Base-by-base conservation (phyloP, 2,113 vertebrate genomes). In the Catharus minimus region DNA sequence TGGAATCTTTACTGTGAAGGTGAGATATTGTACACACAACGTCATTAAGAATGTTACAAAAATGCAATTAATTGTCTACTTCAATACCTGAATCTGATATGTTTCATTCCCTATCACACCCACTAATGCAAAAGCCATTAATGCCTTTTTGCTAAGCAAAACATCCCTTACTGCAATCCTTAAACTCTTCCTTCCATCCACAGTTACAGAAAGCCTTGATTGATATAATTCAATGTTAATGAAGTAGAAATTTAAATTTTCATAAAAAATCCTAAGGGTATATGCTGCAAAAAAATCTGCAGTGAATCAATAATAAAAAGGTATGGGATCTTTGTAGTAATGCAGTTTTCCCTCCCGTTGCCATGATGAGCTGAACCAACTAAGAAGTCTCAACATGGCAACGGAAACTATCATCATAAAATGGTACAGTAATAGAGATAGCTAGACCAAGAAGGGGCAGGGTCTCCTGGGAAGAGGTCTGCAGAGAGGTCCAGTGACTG, bases 361-460 rank as follows among this genome's bases (percentile, higher is more conserved):
- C 99, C 99, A 98, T 73, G 98, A 97, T 97, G 97, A 97, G 97
- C 96, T 97, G 97, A 82, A 91, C 90, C 95, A 97, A 96, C 14
- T 3, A 28, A 52, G 64, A 95, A 96, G 95, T 77, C 76, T 95
- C 97, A 97, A 92, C 98, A 97, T 96, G 98, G 98, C 99, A 99
- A 99, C 99, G 99, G 99, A 99, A 99, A 99, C 99, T 98, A 99
- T 99, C 99, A 99, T 99, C 99, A 99, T 99, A 99, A 99, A 99
- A 99, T 99, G 98, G 99, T 99, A 99, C 99, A 99, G 98, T 99
- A 99, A 98, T 99, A 99, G 97, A 99, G 98, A 99, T 99, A 99
- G 97, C 99, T 99, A 99, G 99, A 99, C 99, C 99, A 99, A 94
- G 99, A 98, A 97, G 99, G 98, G 98, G 99, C 96, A 89, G 98